Base-by-base conservation (phyloP, 2,888 invertebrate species). In the Agrilus cyanescens region DNA sequence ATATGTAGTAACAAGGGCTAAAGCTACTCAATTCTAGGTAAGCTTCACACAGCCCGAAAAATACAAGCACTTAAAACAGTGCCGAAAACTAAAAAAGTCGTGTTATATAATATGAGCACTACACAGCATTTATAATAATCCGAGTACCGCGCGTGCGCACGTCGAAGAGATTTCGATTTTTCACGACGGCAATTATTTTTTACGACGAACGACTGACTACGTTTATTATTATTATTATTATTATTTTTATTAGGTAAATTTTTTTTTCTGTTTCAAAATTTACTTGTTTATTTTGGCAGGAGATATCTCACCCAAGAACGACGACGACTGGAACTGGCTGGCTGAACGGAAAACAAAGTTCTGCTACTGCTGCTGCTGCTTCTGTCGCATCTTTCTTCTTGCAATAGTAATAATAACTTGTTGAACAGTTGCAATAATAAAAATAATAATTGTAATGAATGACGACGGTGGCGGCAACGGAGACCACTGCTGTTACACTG, bases 31-130 rank as follows among this genome's bases (percentile, higher is more conserved):
- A 68, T 67, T 66, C 68, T 68, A 69, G 62, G 62, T 65, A 72
- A 73, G 72, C 70, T 71, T 74, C 73, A 73, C 75, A 75, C 74
- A 75, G 75, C 74, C 72, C 74, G 68, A 71, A 71, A 73, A 73
- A 67, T 66, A 73, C 69, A 73, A 75, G 75, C 76, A 75, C 76
- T 75, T 75, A 75, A 75, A 75, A 75, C 75, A 76, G 75, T 75
- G 76, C 75, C 71, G 68, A 71, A 25, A 25, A 68, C 68, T 67
- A 66, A 67, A 63, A 67, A 61, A 66, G 68, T 67, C 62, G 62
- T 25, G 25, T 25, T 25, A 25, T 25, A 25, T 25, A 25, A 65
- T 62, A 63, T 67, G 66, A 66, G 66, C 65, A 65, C 64, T 64
- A 64, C 62, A 63, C 65, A 63, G 64, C 65, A 46, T 44, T 49